phyloP scores from a whole-genome alignment of 2,888 invertebrate genomes.

The Diarsia dahlii region DNA sequence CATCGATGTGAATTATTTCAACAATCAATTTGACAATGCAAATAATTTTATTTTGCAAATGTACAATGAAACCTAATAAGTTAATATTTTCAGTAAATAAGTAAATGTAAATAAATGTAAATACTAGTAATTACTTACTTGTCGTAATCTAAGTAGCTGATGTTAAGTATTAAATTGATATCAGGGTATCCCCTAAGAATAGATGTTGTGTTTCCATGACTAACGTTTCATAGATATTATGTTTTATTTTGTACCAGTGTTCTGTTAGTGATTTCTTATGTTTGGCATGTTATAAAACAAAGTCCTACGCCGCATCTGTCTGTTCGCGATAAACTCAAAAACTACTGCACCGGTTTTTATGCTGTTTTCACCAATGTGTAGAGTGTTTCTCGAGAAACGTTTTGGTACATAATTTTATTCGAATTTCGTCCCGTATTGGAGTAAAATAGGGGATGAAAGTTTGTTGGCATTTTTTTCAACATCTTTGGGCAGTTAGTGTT shows the following conservation, averaged over 20 bases:
- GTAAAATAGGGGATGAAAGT: no score
- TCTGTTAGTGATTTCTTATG: neutral
- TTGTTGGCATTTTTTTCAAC: no score
- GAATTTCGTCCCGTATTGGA: no score
- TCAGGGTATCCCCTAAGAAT: constrained; percentile 88
- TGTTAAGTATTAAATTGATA: constrained; percentile 84
- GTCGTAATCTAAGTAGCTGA: constrained; percentile 79
- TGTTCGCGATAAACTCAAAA: no score
- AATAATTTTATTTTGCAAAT: neutral
- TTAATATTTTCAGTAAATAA: constrained; percentile 33
- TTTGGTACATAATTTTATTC: no score
- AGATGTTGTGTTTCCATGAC: constrained; percentile 75
- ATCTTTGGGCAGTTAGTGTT: neutral
- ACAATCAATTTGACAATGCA: neutral
- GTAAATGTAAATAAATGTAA: constrained; percentile 79
- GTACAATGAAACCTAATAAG: neutral
- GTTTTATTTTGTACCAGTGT: neutral
- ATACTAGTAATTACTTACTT: constrained; percentile 79
- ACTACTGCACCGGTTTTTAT: no score
- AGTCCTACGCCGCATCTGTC: no score
- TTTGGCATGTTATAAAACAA: no score
- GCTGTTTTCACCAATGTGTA: no score
- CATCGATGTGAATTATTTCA: neutral
- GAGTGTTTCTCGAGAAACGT: no score
- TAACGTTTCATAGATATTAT: constrained; percentile 67